Percentiles rank a stretch among this genome's conserved stretches.
These are phyloP conservation scores for Bilobella aurantiaca DNA, from an alignment of 1,140 invertebrate genomes.

Conservation along the genomic window DNA sequence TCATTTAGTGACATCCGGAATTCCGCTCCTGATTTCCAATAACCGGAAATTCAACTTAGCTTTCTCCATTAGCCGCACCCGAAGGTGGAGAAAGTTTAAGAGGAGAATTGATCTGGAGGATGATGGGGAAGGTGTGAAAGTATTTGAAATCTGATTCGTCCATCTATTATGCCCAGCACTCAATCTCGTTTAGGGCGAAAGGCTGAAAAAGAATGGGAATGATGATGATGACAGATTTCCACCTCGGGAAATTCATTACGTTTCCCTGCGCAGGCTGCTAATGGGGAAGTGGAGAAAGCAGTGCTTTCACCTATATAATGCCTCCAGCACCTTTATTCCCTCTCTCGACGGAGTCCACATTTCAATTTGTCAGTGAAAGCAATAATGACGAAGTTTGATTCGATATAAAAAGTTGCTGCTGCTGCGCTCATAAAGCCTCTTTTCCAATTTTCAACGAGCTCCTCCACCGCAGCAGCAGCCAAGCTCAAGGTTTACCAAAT, in stretches of 20 bases:
- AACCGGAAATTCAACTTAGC: too few species aligned
- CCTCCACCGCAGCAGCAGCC: too few species aligned
- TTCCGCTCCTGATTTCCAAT: too few species aligned
- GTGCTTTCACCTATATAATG: background rate
- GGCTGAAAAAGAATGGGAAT: background rate
- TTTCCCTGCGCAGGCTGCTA: background rate
- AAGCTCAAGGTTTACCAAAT: too few species aligned
- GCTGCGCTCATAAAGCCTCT: too few species aligned
- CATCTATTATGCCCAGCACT: background rate
- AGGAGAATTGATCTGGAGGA: background rate
- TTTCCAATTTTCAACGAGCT: too few species aligned
- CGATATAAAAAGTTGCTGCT: too few species aligned
- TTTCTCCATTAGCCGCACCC: too few species aligned
- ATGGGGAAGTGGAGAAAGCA: background rate
- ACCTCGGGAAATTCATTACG: slow-evolving; percentile 10
- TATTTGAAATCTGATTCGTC: background rate
- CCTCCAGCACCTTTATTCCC: background rate
- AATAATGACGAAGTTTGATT: too few species aligned
- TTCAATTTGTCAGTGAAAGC: too few species aligned
- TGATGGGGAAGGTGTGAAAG: background rate
- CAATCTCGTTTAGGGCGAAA: background rate
- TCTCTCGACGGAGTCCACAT: too few species aligned
- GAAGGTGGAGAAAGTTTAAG: background rate
- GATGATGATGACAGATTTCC: slow-evolving; percentile 19
- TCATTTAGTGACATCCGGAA: too few species aligned